Base-by-base conservation (phyloP, 2,113 vertebrate species). In the Chlamydotis undulata region DNA sequence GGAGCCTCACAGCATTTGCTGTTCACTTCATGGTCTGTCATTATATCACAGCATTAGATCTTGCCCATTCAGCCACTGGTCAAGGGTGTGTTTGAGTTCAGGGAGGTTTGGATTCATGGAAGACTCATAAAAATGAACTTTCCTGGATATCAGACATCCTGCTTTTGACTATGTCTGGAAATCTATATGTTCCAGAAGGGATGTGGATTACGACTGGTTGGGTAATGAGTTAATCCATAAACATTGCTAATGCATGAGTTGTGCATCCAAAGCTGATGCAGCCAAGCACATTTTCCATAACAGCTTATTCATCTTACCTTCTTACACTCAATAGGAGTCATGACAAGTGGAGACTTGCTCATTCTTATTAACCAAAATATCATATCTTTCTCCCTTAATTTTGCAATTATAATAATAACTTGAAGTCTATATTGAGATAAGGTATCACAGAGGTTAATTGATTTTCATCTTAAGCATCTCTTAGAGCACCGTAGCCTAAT, bases 261-360 rank as follows among this genome's bases (percentile, higher is more conserved):
- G 68, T 83, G 21, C 21, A 80, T 29, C 43, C 49, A 26, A 77
- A 94, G 67, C 41, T 69, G 24, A 45, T 68, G 7, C 19, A 77
- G 71, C 49, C 57, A 35, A 89, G 86, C 33, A 74, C 23, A 4
- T 56, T 89, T 96, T 89, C 64, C 14, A 5, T 84, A 78, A 59
- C 64, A 70, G n/a, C 64, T 94, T 87, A 56, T 77, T 96, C 64
- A 86, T 83, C 57, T 23, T 73, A 18, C 24, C n/a, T 74, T 6
- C 69, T 80, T 79, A 39, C 41, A 49, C 75, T 77, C 77, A 93
- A 82, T 45, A 74, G 63, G n/a, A 96, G 33, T 43, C 39, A 7
- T 9, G 61, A 7, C 71, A 86, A 85, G 82, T 68, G 21, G 31
- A 59, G 47, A 24, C 90, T 86, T 94, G 81, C 35, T 83, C 14